Conservation (phyloP, 2,888 invertebrate genomes). For the Drepana falcataria region DNA sequence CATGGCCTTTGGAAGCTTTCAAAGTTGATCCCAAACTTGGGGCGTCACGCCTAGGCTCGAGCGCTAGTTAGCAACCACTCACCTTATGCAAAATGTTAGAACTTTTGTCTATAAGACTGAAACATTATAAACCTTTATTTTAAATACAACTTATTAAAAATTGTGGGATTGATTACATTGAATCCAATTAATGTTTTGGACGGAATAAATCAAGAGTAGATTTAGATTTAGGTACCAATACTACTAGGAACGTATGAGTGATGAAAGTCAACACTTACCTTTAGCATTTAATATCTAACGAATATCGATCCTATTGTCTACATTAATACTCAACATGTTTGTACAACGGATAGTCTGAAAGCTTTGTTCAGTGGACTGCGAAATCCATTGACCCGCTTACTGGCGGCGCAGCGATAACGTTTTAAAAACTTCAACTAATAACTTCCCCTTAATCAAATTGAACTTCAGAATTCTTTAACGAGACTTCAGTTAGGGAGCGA, state of each 20-base stretch:
- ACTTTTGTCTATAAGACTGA: background rate
- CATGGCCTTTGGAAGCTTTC: slow-evolving; percentile 21
- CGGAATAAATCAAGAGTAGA: no score
- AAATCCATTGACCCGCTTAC: slow-evolving; percentile 52
- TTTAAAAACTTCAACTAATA: slow-evolving; percentile 57
- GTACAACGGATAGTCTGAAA: slow-evolving; percentile 5
- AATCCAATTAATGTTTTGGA: no score
- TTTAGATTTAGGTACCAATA: no score
- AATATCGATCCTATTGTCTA: background rate
- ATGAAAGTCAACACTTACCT: no score
- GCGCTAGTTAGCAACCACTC: slow-evolving; percentile 17
- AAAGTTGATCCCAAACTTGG: slow-evolving; percentile 18
- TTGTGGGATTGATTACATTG: no score
- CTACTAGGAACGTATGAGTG: no score
- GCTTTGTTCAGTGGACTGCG: slow-evolving; percentile 36
- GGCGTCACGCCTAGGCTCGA: slow-evolving; percentile 11
- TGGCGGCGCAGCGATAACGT: slow-evolving; percentile 19
- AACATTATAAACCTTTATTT: background rate
- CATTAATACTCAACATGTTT: background rate
- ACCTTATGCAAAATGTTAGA: slow-evolving; percentile 3
- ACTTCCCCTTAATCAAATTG: slow-evolving; percentile 51
- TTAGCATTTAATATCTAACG: background rate
- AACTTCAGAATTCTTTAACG: slow-evolving; percentile 40
- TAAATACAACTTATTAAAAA: no score
- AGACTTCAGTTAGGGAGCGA: slow-evolving; percentile 20